Conservation (phyloP, 1,140 invertebrate species). For the Rhyzopertha dominica region DNA sequence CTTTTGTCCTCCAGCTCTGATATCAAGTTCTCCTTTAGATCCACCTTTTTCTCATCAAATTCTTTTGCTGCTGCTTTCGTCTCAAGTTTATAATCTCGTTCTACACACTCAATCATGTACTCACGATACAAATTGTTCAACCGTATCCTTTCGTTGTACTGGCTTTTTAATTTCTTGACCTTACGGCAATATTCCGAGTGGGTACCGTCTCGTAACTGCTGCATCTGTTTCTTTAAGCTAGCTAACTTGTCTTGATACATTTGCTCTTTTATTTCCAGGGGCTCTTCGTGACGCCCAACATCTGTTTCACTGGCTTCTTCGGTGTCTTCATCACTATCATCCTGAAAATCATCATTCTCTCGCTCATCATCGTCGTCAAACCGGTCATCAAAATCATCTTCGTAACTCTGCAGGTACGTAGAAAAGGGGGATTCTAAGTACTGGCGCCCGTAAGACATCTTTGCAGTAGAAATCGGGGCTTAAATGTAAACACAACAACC, state of each 20-base stretch:
- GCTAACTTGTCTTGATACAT: constrained; percentile 92
- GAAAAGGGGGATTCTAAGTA: too few relatives aligned
- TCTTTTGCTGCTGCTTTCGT: constrained; percentile 84
- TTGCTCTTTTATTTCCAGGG: constrained; percentile 86
- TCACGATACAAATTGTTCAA: constrained; percentile 81
- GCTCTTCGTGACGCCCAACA: constrained; percentile 72
- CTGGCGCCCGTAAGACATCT: too few relatives aligned
- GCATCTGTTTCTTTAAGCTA: constrained; percentile 82
- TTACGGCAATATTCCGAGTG: constrained; percentile 83
- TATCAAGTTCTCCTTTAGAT: constrained; percentile 84
- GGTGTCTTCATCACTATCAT: too few relatives aligned
- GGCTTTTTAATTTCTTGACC: constrained; percentile 75
- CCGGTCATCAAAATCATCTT: too few relatives aligned
- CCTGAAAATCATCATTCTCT: too few relatives aligned
- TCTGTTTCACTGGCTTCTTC: constrained; percentile 89
- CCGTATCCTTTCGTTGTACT: constrained; percentile 72
- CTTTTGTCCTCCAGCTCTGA: constrained; percentile 90
- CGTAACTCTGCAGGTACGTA: too few relatives aligned
- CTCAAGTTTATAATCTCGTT: constrained; percentile 82
- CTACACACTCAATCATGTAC: constrained; percentile 78
- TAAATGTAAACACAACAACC: too few relatives aligned
- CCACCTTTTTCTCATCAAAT: constrained; percentile 93
- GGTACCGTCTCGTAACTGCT: constrained; percentile 78
- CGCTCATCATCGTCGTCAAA: too few relatives aligned
- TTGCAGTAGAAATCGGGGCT: too few relatives aligned